These are phyloP conservation scores for Uria aalge DNA, from an alignment of 2,113 vertebrate species.

Conservation along the genomic window DNA sequence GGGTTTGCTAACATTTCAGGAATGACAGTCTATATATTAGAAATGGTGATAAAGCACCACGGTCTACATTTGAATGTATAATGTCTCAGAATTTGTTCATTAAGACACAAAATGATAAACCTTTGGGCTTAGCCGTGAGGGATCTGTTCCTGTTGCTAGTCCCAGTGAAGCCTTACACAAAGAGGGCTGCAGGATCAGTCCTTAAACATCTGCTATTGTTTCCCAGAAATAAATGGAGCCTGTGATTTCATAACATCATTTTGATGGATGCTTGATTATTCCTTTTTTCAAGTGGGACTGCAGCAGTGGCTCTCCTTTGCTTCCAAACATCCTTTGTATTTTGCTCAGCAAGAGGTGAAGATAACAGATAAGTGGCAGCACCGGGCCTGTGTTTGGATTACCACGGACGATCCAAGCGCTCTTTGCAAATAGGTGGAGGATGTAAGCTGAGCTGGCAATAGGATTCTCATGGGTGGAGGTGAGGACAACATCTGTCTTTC, in stretches of 20 bases:
- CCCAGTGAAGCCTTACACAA: neutral
- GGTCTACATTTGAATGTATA: neutral
- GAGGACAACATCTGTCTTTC: constrained; percentile 67
- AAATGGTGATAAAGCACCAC: neutral
- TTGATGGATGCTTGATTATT: constrained; percentile 45
- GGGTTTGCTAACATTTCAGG: neutral
- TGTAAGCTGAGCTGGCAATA: constrained; percentile 24
- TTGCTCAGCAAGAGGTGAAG: constrained; percentile 19
- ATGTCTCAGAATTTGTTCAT: neutral
- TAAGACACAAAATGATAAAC: neutral
- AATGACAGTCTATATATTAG: neutral
- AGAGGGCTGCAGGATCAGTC: neutral
- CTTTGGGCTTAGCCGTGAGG: neutral
- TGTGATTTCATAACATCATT: neutral
- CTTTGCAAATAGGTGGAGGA: constrained; percentile 6
- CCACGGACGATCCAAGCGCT: neutral
- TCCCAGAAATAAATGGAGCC: neutral
- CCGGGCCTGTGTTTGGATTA: neutral
- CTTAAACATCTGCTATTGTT: neutral
- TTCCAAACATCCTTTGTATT: constrained; percentile 35
- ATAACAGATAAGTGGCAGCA: constrained; percentile 1
- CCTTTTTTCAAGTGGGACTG: constrained; percentile 22
- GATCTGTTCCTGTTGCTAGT: neutral
- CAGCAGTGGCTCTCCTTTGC: neutral
- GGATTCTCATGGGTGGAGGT: constrained; percentile 37